A percentile compares a stretch with the other conserved stretches of the same genome.
phyloP scores from a whole-genome alignment of 2,888 invertebrate species.

The Leptopilina myrica region DNA sequence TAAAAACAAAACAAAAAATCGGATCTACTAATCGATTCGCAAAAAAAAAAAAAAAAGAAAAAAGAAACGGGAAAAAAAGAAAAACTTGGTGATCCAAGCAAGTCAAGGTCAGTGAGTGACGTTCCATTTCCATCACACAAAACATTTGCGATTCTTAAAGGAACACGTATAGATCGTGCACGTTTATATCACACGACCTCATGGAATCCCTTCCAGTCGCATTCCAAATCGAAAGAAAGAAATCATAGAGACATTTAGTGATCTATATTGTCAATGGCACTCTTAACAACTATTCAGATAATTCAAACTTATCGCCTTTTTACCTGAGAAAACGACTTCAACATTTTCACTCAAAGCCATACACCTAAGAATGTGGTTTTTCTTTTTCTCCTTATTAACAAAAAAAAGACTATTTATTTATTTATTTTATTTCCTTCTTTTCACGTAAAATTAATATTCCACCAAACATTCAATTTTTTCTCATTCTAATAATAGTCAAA shows the following conservation, averaged over 20 bases:
- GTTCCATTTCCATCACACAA: too few relatives aligned
- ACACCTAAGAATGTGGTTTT: too few relatives aligned
- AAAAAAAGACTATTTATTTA: too few relatives aligned
- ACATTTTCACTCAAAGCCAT: too few relatives aligned
- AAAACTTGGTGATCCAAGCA: constrained; percentile 22
- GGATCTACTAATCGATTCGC: constrained; percentile 35
- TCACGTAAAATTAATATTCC: too few relatives aligned
- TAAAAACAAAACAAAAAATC: constrained; percentile 15
- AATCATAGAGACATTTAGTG: constrained; percentile 37
- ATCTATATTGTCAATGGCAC: constrained; percentile 20
- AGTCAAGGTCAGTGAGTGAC: constrained; percentile 34
- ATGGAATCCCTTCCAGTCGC: constrained; percentile 30
- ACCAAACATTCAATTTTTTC: too few relatives aligned
- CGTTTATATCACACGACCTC: constrained; percentile 2
- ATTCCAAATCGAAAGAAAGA: constrained; percentile 33
- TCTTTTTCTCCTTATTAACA: too few relatives aligned
- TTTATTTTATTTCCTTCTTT: not conserved
- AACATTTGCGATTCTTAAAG: too few relatives aligned
- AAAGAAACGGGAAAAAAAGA: too few relatives aligned
- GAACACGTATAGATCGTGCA: too few relatives aligned
- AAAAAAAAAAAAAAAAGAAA: not conserved
- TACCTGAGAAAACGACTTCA: not conserved
- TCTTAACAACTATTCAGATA: constrained; percentile 24
- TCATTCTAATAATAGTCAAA: too few relatives aligned
- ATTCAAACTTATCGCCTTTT: constrained; percentile 29